Evolutionary conservation across 2,113 vertebrate species (phyloP).

Genomic region (Chrysochloris asiatica): DNA sequence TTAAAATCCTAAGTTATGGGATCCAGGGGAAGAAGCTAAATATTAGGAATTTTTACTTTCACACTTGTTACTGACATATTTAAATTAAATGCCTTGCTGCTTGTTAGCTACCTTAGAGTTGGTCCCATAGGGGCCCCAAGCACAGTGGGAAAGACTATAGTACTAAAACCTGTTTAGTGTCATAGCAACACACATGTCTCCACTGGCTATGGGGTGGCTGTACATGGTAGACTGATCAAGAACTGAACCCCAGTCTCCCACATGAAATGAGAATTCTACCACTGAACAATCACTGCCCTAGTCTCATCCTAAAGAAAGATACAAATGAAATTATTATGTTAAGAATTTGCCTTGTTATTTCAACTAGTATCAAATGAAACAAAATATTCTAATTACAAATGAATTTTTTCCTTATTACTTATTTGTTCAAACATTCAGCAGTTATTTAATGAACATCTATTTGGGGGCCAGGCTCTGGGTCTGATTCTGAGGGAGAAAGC

Average conservation of each 20-base stretch:
- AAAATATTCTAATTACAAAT: slow-evolving; percentile 6
- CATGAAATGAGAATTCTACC: background rate
- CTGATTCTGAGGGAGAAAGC: background rate
- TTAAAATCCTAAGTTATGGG: background rate
- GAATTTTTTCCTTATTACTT: background rate
- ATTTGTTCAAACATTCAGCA: slow-evolving; percentile 28
- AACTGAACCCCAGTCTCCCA: background rate
- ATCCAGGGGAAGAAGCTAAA: background rate
- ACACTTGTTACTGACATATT: background rate
- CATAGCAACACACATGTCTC: background rate
- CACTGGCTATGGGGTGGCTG: background rate
- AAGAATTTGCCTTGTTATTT: slow-evolving; percentile 18
- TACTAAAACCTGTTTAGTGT: background rate
- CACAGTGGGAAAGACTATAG: background rate
- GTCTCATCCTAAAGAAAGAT: slow-evolving; percentile 9
- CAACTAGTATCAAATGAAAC: background rate
- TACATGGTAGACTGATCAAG: too few relatives aligned
- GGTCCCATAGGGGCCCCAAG: background rate
- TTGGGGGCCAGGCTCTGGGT: background rate
- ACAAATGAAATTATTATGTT: slow-evolving; percentile 9
- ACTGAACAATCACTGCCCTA: background rate
- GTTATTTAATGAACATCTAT: background rate
- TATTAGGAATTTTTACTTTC: slow-evolving; percentile 10
- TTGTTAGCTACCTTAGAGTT: background rate
- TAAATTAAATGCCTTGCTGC: background rate